A percentile compares a stretch with the other conserved stretches of the same genome.
These are phyloP conservation scores for Adela reaumurella DNA, from an alignment of 2,888 invertebrate species.

Conservation along the genomic window DNA sequence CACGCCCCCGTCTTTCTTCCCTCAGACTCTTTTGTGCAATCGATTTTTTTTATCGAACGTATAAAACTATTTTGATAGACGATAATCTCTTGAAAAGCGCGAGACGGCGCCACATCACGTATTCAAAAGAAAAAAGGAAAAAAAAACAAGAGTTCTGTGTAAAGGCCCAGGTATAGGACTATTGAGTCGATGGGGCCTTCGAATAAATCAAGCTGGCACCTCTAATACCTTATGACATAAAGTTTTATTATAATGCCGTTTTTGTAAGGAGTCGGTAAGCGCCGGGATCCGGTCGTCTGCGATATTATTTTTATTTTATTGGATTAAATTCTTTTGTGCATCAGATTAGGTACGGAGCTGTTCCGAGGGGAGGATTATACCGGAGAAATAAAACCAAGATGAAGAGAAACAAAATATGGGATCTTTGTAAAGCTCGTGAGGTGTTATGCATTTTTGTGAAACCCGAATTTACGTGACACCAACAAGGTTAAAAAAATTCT, in stretches of 20 bases:
- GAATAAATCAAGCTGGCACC: conserved; percentile 36
- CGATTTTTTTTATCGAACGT: too few relatives aligned
- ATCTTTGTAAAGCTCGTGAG: too few relatives aligned
- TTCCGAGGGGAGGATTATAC: too few relatives aligned
- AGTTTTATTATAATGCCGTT: conserved; percentile 7
- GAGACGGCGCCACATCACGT: background rate
- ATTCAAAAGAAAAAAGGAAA: background rate
- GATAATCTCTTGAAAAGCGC: background rate
- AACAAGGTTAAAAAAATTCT: too few relatives aligned
- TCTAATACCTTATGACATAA: conserved; percentile 47
- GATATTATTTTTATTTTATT: background rate
- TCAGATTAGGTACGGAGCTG: background rate
- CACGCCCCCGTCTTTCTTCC: too few relatives aligned
- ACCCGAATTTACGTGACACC: too few relatives aligned
- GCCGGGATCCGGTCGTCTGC: background rate
- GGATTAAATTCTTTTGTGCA: background rate
- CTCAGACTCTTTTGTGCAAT: too few relatives aligned
- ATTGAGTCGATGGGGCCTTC: background rate
- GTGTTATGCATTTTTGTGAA: too few relatives aligned
- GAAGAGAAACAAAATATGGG: too few relatives aligned
- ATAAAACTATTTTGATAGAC: too few relatives aligned
- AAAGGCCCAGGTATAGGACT: background rate
- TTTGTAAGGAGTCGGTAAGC: background rate
- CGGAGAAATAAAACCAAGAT: too few relatives aligned
- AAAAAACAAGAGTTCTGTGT: background rate